These are phyloP conservation scores for Drosophila incognita DNA, from an alignment of 2,888 invertebrate species.

Conservation along the genomic window DNA sequence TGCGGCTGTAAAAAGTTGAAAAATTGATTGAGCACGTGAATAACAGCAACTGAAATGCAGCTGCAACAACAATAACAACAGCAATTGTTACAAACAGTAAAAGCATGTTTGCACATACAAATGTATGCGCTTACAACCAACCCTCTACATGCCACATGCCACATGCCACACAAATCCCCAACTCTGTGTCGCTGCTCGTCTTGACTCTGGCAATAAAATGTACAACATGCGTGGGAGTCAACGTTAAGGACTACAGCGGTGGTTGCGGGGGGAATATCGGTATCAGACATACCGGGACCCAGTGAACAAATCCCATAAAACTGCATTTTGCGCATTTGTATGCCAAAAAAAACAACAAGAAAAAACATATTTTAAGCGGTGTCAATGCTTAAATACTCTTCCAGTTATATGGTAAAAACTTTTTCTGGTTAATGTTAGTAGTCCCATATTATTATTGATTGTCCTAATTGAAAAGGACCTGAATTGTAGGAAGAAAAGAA, in stretches of 20 bases:
- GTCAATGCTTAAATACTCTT: neutral
- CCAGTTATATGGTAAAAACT: neutral
- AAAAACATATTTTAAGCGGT: neutral
- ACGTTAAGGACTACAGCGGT: neutral
- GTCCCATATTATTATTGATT: neutral
- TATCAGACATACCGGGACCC: neutral
- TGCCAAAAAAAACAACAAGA: constrained; percentile 52
- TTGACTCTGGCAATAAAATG: constrained; percentile 71
- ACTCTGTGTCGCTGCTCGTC: constrained; percentile 20
- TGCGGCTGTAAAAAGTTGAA: constrained; percentile 70
- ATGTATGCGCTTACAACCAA: constrained; percentile 66
- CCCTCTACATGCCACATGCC: constrained; percentile 4
- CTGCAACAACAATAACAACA: constrained; percentile 7
- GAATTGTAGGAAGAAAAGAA: no score
- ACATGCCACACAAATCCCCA: constrained; percentile 19
- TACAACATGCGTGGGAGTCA: constrained; percentile 68
- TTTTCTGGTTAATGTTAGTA: neutral
- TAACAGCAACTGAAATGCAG: constrained; percentile 72
- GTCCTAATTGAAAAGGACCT: no score
- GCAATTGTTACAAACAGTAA: constrained; percentile 34
- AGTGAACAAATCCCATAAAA: constrained; percentile 25
- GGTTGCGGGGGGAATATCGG: neutral
- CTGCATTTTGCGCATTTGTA: constrained; percentile 75
- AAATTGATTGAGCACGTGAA: constrained; percentile 80
- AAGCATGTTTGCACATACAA: constrained; percentile 72